Percentiles rank a stretch among this genome's conserved stretches.
Evolutionary conservation across 2,113 vertebrate species (phyloP).

Genomic region (Tiliqua scincoides): DNA sequence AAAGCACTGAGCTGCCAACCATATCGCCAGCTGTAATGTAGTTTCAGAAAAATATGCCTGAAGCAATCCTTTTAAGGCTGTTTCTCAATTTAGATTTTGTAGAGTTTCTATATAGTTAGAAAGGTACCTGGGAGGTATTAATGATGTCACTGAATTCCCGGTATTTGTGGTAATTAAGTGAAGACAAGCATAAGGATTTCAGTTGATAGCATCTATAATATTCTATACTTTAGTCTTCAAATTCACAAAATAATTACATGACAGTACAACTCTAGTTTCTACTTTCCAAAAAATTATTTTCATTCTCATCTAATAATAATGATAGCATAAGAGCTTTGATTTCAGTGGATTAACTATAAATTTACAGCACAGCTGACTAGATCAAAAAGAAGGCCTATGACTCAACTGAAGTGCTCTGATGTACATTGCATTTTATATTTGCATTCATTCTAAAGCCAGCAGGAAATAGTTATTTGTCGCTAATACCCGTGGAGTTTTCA

Average conservation of each 20-base stretch:
- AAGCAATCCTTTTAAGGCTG: background rate
- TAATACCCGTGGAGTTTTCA: background rate
- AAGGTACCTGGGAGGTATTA: background rate
- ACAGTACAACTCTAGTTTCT: background rate
- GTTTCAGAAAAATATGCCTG: background rate
- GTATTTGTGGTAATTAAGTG: background rate
- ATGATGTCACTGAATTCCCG: background rate
- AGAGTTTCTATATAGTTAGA: background rate
- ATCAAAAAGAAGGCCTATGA: background rate
- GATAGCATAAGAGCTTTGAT: background rate
- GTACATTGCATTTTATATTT: background rate
- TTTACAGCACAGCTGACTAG: conserved; percentile 1
- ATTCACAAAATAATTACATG: conserved; percentile 29
- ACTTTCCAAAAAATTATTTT: conserved; percentile 40
- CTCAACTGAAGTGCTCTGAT: background rate
- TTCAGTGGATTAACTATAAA: background rate
- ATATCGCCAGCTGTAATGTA: background rate
- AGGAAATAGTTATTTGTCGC: background rate
- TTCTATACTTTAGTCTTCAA: background rate
- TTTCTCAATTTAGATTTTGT: background rate
- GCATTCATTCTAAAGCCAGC: background rate
- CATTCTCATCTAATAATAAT: conserved; percentile 17
- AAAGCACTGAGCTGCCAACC: background rate
- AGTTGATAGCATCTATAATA: conserved; percentile 2
- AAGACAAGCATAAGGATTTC: background rate